These are phyloP conservation scores for Glyptemys insculpta DNA, from an alignment of 2,797 vertebrate species.

Conservation along the genomic window DNA sequence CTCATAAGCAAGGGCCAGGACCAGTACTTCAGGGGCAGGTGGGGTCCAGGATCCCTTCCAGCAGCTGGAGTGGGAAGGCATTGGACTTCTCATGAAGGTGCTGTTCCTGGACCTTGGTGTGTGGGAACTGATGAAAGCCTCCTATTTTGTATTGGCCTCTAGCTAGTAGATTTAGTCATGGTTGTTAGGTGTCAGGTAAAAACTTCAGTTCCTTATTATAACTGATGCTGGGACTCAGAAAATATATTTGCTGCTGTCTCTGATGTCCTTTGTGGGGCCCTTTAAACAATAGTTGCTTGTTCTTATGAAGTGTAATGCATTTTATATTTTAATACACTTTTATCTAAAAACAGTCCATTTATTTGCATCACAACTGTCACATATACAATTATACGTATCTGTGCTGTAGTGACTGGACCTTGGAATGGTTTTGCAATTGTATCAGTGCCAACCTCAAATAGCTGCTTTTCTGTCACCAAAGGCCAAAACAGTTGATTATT, in stretches of 20 bases:
- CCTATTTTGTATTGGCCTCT: background rate
- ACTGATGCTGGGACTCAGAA: background rate
- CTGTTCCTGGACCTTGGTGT: background rate
- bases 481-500: constrained; percentile 7
- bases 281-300: background rate
- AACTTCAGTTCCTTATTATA: background rate
- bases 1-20: background rate
- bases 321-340: background rate
- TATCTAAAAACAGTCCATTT: background rate
- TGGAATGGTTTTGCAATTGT: background rate
- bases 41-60: background rate
- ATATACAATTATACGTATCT: background rate
- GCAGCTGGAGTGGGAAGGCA: background rate
- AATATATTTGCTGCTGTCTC: background rate
- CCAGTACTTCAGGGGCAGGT: background rate
- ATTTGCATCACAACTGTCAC: background rate
- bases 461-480: background rate
- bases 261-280: background rate
- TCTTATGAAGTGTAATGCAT: background rate
- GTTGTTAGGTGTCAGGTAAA: background rate
- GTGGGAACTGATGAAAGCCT: background rate
- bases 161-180: background rate
- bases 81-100: background rate
- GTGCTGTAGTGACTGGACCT: background rate
- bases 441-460: background rate